Conservation (phyloP, 2,797 vertebrate genomes). For the Choloepus didactylus region DNA sequence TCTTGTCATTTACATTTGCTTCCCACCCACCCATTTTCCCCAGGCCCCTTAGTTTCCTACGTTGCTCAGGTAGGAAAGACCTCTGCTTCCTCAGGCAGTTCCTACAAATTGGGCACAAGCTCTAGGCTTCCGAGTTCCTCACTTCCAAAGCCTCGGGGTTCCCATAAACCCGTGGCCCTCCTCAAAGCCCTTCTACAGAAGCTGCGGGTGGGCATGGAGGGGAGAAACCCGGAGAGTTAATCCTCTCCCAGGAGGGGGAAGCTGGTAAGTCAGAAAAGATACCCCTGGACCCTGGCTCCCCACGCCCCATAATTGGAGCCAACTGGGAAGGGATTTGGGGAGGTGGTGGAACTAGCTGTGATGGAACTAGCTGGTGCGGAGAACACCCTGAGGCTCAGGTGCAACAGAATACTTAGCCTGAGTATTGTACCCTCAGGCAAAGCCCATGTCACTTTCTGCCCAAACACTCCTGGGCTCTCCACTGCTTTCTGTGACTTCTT, state of each 20-base stretch:
- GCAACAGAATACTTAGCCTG: neutral
- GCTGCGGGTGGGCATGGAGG: neutral
- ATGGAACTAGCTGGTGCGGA: neutral
- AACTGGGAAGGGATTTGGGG: neutral
- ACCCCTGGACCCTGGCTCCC: neutral
- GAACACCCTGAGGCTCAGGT: neutral
- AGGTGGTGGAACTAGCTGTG: neutral
- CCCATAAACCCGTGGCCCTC: neutral
- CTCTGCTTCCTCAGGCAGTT: neutral
- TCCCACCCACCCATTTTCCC: neutral
- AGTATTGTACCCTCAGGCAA: rapidly evolving
- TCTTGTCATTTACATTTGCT: neutral
- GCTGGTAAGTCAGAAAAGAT: neutral
- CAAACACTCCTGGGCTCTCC: neutral
- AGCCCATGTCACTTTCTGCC: neutral
- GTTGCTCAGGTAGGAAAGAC: neutral
- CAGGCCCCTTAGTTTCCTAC: neutral
- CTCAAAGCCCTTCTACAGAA: neutral
- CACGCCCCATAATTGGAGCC: neutral
- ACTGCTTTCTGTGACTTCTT: neutral
- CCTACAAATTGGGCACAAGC: constrained; percentile 1
- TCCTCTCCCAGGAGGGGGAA: neutral
- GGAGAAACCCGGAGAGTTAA: neutral
- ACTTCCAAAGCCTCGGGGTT: neutral
- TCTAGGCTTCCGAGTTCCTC: neutral